A percentile compares a stretch with the other conserved stretches of the same genome.
Evolutionary conservation across 2,797 vertebrate species (phyloP).

Genomic region (Spondyliosoma cantharus): DNA sequence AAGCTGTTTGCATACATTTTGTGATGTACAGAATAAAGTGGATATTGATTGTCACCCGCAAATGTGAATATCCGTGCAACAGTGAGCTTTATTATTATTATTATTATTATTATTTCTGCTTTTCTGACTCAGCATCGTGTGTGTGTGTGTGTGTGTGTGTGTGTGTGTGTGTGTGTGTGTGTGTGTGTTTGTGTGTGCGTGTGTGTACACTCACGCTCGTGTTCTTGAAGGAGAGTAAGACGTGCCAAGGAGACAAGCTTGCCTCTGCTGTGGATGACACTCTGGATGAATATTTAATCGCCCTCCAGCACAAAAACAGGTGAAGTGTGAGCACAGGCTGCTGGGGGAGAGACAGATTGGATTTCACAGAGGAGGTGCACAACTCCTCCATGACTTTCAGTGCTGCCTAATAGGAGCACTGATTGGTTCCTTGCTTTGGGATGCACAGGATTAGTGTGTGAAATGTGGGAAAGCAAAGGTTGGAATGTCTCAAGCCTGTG

Average conservation of each 20-base stretch:
- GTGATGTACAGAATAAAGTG: conserved; percentile 20
- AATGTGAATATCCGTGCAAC: conserved; percentile 45
- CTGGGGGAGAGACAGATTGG: conserved; percentile 50
- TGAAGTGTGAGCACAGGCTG: conserved; percentile 80
- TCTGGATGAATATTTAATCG: conserved; percentile 95
- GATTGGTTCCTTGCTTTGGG: conserved; percentile 52
- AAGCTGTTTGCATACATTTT: conserved; percentile 42
- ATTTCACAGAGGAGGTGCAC: conserved; percentile 57
- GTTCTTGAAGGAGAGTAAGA: conserved; percentile 77
- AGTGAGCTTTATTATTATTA: conserved; percentile 3
- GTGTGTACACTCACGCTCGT: conserved; percentile 40
- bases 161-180: conserved; percentile 41
- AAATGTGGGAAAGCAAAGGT: neutral
- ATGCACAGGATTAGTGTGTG: conserved; percentile 1
- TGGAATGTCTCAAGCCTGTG: neutral
- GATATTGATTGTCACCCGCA: conserved; percentile 8
- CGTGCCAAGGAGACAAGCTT: conserved; percentile 78
- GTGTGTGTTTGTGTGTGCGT: conserved; percentile 37
- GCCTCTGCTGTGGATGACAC: conserved; percentile 89
- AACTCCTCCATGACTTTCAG: conserved; percentile 41
- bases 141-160: conserved; percentile 42
- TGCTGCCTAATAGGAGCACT: conserved; percentile 39
- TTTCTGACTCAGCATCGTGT: conserved; percentile 42
- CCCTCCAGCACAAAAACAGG: conserved; percentile 96
- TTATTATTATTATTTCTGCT: too few species aligned